Percentiles rank a stretch among this genome's conserved stretches.
Conservation (phyloP, 1,140 invertebrate species). For the Drosophila sproati region DNA sequence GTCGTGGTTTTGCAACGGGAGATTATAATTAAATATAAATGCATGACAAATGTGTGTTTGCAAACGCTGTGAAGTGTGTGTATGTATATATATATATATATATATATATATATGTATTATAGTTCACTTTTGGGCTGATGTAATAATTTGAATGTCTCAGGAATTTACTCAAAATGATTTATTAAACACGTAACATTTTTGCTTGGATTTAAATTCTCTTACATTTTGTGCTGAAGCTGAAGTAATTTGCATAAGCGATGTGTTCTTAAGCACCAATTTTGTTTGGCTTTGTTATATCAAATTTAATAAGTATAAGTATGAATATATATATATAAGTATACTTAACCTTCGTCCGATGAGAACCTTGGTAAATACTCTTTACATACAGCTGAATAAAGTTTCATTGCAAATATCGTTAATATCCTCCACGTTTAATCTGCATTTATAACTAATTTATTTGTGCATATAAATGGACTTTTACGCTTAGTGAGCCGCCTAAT, state of each 20-base stretch:
- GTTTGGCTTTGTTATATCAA: no score
- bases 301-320: background rate
- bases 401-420: no score
- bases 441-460: background rate
- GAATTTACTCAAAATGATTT: conserved; percentile 10
- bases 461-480: background rate
- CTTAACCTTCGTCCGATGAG: no score
- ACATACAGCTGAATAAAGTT: no score
- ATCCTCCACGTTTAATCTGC: background rate
- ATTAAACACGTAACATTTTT: background rate
- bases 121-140: background rate
- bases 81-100: background rate
- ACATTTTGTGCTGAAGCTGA: no score
- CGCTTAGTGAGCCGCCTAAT: background rate
- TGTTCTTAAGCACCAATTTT: no score
- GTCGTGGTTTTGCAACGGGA: conserved; percentile 18
- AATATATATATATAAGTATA: background rate
- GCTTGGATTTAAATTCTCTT: background rate
- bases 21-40: conserved; percentile 29
- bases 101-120: conserved; percentile 7
- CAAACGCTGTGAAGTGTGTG: conserved; percentile 8
- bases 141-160: background rate
- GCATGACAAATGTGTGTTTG: conserved; percentile 22
- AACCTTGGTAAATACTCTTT: no score
- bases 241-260: no score